Evolutionary conservation across 2,888 invertebrate species (phyloP).

Genomic region (Pyrrhia umbra): DNA sequence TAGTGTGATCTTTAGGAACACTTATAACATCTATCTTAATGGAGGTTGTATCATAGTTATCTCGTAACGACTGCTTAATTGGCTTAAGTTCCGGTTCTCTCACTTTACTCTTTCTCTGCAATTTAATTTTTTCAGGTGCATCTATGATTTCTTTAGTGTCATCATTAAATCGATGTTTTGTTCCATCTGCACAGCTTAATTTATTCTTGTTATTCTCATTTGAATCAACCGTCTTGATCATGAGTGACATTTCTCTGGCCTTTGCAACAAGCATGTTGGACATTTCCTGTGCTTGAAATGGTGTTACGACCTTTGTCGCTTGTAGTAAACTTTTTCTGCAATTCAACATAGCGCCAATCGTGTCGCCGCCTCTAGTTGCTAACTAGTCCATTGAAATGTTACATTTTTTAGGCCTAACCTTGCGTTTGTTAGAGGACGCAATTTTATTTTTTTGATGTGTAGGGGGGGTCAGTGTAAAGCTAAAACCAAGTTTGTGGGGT

Average conservation of each 20-base stretch:
- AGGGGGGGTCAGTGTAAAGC: too few relatives aligned
- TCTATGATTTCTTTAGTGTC: background rate
- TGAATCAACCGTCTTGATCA: slow-evolving; percentile 1
- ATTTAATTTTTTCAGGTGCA: background rate
- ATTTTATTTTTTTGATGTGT: too few relatives aligned
- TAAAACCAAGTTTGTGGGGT: too few relatives aligned
- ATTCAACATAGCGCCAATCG: too few relatives aligned
- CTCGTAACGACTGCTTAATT: background rate
- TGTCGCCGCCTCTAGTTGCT: background rate
- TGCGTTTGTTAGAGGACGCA: too few relatives aligned
- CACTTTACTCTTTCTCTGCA: background rate
- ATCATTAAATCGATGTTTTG: background rate
- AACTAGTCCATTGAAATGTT: too few relatives aligned
- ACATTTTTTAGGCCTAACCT: too few relatives aligned
- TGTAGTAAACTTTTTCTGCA: too few relatives aligned
- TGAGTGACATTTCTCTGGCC: slow-evolving; percentile 11
- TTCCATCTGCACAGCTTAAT: background rate
- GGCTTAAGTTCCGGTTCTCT: background rate
- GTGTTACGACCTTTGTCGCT: too few relatives aligned
- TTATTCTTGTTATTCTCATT: background rate
- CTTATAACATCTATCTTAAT: background rate
- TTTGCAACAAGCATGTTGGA: background rate
- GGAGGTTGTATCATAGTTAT: background rate
- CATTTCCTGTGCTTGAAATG: background rate
- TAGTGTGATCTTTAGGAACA: background rate